phyloP scores from a whole-genome alignment of 2,113 vertebrate genomes.

The Rhineura floridana region DNA sequence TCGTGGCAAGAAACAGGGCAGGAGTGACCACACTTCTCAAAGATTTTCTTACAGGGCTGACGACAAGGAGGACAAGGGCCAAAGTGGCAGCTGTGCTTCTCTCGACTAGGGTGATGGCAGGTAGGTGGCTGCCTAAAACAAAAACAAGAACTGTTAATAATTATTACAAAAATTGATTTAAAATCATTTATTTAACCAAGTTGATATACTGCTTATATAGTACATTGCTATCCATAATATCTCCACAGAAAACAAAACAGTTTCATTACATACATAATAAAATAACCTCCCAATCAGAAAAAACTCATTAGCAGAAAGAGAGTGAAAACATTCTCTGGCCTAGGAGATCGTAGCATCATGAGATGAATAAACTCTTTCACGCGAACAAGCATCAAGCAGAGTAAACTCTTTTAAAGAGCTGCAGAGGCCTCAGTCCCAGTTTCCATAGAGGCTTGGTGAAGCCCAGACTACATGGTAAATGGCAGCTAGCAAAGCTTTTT shows the following conservation, averaged over 20 bases:
- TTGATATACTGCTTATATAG: too few relatives aligned
- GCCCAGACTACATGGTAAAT: background rate
- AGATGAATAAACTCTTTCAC: too few relatives aligned
- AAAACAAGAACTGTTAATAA: conserved; percentile 37
- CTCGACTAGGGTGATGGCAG: conserved; percentile 84
- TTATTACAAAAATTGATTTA: conserved; percentile 6
- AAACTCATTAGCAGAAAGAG: background rate
- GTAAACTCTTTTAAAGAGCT: background rate
- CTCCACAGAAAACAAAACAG: background rate
- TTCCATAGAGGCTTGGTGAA: background rate
- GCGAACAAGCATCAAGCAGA: background rate
- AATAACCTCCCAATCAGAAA: background rate
- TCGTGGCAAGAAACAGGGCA: conserved; percentile 86
- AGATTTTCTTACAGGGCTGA: conserved; percentile 78
- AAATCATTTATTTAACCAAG: too few relatives aligned
- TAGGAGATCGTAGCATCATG: background rate
- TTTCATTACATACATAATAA: background rate
- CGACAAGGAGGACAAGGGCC: conserved; percentile 83
- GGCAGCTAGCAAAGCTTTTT: background rate
- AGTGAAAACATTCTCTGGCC: background rate
- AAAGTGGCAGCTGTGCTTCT: conserved; percentile 86
- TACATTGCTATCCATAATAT: background rate
- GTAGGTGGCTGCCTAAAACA: conserved; percentile 77
- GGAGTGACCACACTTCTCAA: conserved; percentile 74
- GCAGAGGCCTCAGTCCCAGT: background rate